These are phyloP conservation scores for Apamea anceps DNA, from an alignment of 2,888 invertebrate species.

Conservation along the genomic window DNA sequence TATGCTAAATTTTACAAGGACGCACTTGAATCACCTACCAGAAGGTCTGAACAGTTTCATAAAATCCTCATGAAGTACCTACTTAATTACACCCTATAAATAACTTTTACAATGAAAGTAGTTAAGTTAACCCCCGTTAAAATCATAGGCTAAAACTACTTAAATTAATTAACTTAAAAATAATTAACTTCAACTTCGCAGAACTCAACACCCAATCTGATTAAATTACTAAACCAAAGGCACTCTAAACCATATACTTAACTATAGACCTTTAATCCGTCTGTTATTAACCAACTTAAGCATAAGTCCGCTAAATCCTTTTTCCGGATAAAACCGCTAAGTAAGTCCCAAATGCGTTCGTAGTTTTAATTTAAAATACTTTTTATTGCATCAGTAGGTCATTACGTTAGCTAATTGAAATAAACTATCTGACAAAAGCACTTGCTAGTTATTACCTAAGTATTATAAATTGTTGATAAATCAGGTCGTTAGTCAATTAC, in stretches of 20 bases:
- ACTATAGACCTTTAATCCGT: conserved; percentile 4
- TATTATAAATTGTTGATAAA: background rate
- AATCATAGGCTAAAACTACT: background rate
- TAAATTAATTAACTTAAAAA: no score
- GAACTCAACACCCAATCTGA: background rate
- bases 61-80: background rate
- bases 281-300: conserved; percentile 14
- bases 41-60: background rate
- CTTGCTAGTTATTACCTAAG: background rate
- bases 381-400: background rate
- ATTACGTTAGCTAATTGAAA: background rate
- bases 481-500: conserved; percentile 29
- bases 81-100: background rate
- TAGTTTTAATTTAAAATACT: background rate
- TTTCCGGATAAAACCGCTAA: background rate
- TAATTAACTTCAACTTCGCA: conserved; percentile 5
- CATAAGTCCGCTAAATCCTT: background rate
- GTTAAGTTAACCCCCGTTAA: background rate
- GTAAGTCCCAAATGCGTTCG: background rate
- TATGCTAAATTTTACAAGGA: background rate
- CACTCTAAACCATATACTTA: background rate
- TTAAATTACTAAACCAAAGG: background rate
- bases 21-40: background rate
- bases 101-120: background rate
- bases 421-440: background rate